Conservation (phyloP, 2,113 vertebrate genomes). For the Tachycineta bicolor region DNA sequence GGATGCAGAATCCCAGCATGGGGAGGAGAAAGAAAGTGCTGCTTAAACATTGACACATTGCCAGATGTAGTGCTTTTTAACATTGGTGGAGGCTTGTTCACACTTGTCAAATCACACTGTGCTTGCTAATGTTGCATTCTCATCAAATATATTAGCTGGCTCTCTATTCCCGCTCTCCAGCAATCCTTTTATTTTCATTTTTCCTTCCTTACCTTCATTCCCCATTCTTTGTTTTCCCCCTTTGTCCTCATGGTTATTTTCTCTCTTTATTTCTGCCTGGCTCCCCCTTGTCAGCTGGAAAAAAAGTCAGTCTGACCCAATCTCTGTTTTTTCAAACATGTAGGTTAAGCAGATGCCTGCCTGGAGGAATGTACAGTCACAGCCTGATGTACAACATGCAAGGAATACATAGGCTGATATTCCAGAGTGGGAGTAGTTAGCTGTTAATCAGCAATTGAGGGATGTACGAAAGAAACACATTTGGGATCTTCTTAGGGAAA, state of each 20-base stretch:
- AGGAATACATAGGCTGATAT: neutral
- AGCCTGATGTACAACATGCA: neutral
- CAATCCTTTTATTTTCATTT: neutral
- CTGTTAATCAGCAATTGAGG: conserved; percentile 24
- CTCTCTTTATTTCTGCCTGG: neutral
- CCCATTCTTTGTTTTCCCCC: neutral
- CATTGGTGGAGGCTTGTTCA: conserved; percentile 65
- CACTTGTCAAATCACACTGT: conserved; percentile 66
- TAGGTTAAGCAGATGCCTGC: conserved; percentile 54
- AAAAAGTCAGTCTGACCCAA: neutral
- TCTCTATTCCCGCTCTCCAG: neutral
- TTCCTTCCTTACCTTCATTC: neutral
- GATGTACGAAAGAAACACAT: neutral
- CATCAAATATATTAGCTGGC: neutral
- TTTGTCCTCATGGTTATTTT: neutral
- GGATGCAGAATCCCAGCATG: conserved; percentile 54
- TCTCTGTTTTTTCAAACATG: neutral
- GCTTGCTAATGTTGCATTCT: conserved; percentile 63
- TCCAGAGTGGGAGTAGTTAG: neutral
- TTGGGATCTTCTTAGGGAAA: neutral
- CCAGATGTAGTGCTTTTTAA: conserved; percentile 69
- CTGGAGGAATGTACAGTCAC: conserved; percentile 32
- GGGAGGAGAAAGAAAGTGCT: conserved; percentile 49
- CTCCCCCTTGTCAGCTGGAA: neutral
- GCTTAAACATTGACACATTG: conserved; percentile 55